Evolutionary conservation across 1,140 invertebrate genomes (phyloP), one percentile per base, ranked within the genome.

Genomic region (Scaptomyza pallida): DNA sequence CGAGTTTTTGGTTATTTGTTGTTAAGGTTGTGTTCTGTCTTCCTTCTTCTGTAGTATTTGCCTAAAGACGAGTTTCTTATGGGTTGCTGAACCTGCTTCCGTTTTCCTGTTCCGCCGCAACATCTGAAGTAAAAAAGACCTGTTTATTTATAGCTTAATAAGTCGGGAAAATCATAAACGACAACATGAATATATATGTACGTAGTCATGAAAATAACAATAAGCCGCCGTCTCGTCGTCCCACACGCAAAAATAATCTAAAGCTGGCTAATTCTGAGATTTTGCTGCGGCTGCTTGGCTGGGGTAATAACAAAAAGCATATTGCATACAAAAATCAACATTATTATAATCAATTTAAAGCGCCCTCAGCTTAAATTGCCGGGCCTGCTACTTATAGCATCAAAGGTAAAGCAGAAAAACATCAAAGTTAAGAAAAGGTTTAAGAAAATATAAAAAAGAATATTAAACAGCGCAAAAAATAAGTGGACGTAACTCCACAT

Each of bases 101-200:
- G 26, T 45, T 33, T 59, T 44, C 72, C 59, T 59, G 41, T 54
- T 57, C 23, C 63, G 55, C 52, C 15, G 48, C 60, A 52, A 43
- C 60, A 73, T 75, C 47, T 59, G 61, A 76, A 65, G 47, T 21
- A 71, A 67, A 71, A 67, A 26, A 26, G 2, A 70, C 67, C 63
- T 60, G 48, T 69, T 80, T 80, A 73, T 69, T 85, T 85, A 81
- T 77, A 73, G 81, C 74, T 86, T 81, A 74, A 86, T 85, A 85
- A 81, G 72, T 59, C 15, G 15, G 6, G 5, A 37, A 51, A 50
- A 76, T 6, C 16, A 30, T 30, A 69, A 64, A 69, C 43, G 12
- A 51, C 60, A 80, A 86, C 35, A 86, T 65, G 73, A 68, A 81
- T 73, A 77, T 69, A n/a, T n/a, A n/a, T n/a, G n/a, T n/a, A n/a